Evolutionary conservation across 1,140 invertebrate genomes (phyloP), one percentile per base, ranked within the genome.

Genomic region (Trichonephila inaurata): DNA sequence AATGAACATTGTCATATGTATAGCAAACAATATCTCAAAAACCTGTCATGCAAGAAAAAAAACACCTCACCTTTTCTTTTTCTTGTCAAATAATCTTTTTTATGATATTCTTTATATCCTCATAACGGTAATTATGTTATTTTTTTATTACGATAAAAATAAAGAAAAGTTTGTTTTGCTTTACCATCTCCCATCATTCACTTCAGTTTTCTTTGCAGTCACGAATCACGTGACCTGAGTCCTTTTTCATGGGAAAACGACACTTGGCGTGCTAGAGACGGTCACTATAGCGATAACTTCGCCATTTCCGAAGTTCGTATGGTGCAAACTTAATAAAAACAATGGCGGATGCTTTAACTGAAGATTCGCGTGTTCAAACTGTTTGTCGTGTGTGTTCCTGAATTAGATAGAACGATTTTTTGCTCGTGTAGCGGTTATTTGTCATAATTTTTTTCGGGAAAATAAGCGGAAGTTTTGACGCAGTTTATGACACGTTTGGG

Each of bases 101-200:
- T 33, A 6, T 28, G 72, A 77, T 16, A 77, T 18, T 77, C 72
- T 14, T 33, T 77, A 28, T 77, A 8, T 33, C 28, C 72, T 33
- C 72, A 14, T 77, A 40, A 77, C 24, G 28, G 72, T 77, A 77
- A 77, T 77, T 77, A 77, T 77, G 72, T 77, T 77, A 28, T 19
- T 33, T 51, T 28, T 33, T 77, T 77, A 40, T 16, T 28, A 28
- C 18, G 72, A 28, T 33, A 3, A 18, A 77, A 77, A 40, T 1
- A 40, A 40, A 40, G 2, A 40, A 77, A 77, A 77, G 72, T 77
- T 77, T 69, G 28, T 69, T 69, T 40, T 33, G 69, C 28, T 64
- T 64, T 19, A 33, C 12, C 4, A 1, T 40, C 33, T 6, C 72
- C 14, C 72, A 77, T 77, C 33, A 1, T 77, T 40, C 33, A 77